Percentiles rank a stretch among this genome's conserved stretches.
Conservation (phyloP, 2,113 vertebrate genomes). For the Oncorhynchus keta region DNA sequence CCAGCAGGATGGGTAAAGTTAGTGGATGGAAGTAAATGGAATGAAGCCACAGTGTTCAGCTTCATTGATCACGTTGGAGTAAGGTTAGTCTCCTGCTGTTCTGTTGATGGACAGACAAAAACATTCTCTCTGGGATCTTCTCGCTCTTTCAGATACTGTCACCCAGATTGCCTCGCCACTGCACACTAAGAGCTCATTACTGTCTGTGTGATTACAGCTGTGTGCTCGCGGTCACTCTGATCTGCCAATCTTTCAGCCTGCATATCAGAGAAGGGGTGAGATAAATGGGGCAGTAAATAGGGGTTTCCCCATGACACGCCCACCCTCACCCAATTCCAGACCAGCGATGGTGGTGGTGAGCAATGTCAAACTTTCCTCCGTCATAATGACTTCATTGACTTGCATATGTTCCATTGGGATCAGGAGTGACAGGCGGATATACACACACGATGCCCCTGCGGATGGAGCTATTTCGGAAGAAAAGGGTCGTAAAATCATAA, state of each 20-base stretch:
- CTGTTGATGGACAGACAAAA: not conserved
- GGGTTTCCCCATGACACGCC: not conserved
- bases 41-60: not conserved
- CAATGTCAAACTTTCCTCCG: not conserved
- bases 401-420: too few relatives aligned
- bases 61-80: not conserved
- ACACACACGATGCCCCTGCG: too few relatives aligned
- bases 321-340: not conserved
- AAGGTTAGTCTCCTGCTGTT: not conserved
- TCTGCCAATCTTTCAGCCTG: slow-evolving; percentile 45
- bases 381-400: too few relatives aligned
- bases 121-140: not conserved
- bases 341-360: not conserved
- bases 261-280: not conserved
- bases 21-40: not conserved
- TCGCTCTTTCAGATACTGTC: not conserved
- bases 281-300: not conserved
- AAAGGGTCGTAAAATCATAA: too few relatives aligned
- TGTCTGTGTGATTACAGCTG: slow-evolving; percentile 49
- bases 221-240: slow-evolving; percentile 25
- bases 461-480: too few relatives aligned
- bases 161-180: not conserved
- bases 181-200: not conserved
- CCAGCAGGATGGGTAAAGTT: not conserved
- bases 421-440: too few relatives aligned